Evolutionary conservation across 2,797 vertebrate genomes (phyloP).

Genomic region (Limosa lapponica): DNA sequence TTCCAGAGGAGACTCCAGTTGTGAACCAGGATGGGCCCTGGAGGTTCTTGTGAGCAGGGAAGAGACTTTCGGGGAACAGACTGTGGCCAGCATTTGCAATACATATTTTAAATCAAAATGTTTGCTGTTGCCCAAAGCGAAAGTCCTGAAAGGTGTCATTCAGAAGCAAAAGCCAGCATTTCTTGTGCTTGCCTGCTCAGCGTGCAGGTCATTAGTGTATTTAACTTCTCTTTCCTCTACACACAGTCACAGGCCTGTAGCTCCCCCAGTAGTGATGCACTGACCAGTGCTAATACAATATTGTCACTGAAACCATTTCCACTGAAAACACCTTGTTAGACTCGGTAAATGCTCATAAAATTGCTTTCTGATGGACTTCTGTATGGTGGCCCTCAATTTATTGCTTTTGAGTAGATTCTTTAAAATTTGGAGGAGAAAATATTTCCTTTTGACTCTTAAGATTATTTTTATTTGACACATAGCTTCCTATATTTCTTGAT

Average conservation of each 20-base stretch:
- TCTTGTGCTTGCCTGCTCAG: not conserved
- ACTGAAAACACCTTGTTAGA: not conserved
- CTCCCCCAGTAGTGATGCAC: not conserved
- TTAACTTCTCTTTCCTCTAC: not conserved
- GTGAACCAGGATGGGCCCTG: not conserved
- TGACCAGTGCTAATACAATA: not conserved
- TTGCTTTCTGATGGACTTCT: not conserved
- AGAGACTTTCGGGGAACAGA: not conserved
- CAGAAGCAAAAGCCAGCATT: not conserved
- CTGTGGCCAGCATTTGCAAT: not conserved
- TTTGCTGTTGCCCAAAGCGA: not conserved
- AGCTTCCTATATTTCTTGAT: not conserved
- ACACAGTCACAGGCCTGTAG: not conserved
- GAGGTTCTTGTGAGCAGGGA: not conserved
- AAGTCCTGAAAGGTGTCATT: not conserved
- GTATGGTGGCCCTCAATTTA: not conserved
- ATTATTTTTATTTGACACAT: not conserved
- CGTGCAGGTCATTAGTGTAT: not conserved
- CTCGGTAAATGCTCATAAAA: not conserved
- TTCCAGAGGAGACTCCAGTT: not conserved
- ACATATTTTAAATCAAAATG: not conserved
- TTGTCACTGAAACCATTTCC: not conserved
- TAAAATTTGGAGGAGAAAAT: not conserved
- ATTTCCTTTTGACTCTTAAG: not conserved
- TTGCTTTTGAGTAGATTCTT: not conserved